Percentiles rank a stretch among this genome's conserved stretches.
phyloP scores from a whole-genome alignment of 2,888 invertebrate genomes.

The Drosophila kanekoi region DNA sequence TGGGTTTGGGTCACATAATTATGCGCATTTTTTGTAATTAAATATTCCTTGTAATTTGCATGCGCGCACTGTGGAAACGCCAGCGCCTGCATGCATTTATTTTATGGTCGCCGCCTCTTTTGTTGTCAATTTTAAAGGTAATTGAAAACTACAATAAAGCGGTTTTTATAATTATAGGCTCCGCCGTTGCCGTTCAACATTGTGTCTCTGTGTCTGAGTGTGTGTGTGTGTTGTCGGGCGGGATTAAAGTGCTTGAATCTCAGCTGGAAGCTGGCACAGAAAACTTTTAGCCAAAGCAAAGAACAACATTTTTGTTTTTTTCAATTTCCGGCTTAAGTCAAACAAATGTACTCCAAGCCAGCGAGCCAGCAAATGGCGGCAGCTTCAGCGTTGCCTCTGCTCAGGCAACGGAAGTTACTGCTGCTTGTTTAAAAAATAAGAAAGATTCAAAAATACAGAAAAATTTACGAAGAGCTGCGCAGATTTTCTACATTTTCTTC shows the following conservation, averaged over 20 bases:
- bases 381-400: slow-evolving; percentile 14
- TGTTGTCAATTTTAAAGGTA: slow-evolving; percentile 81
- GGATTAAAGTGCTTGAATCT: slow-evolving; percentile 32
- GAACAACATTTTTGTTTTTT: slow-evolving; percentile 66
- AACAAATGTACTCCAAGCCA: slow-evolving; percentile 68
- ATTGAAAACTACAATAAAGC: slow-evolving; percentile 81
- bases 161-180: slow-evolving; percentile 73
- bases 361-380: slow-evolving; percentile 27
- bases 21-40: slow-evolving; percentile 83
- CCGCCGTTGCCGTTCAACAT: slow-evolving; percentile 3
- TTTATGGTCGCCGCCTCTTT: slow-evolving; percentile 63
- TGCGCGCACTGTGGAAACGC: slow-evolving; percentile 47
- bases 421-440: slow-evolving; percentile 63
- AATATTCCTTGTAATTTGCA: slow-evolving; percentile 84
- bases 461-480: slow-evolving; percentile 4
- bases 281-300: slow-evolving; percentile 59
- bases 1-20: slow-evolving; percentile 67
- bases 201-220: background rate
- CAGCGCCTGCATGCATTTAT: slow-evolving; percentile 68
- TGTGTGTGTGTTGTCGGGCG: slow-evolving; percentile 1
- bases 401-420: slow-evolving; percentile 64
- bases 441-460: slow-evolving; percentile 16
- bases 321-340: slow-evolving; percentile 81
- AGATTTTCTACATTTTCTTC: slow-evolving; percentile 40
- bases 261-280: slow-evolving; percentile 45